phyloP scores from a whole-genome alignment of 2,888 invertebrate genomes.

The Laspeyria flexula region DNA sequence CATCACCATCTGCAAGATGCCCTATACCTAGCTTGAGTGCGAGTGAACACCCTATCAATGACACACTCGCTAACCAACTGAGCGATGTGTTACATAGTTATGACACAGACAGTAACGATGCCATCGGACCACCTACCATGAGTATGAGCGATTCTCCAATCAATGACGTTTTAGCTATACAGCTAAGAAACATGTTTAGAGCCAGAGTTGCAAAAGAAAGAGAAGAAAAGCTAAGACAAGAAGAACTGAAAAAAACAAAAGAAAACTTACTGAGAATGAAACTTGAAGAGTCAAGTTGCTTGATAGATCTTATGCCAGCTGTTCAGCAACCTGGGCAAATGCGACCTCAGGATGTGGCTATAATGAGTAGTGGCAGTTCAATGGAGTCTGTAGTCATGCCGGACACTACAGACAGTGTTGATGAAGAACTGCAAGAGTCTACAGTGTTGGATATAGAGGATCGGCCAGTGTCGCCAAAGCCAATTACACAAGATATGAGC shows the following conservation, averaged over 20 bases:
- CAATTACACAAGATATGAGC: constrained; percentile 66
- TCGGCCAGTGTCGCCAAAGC: constrained; percentile 44
- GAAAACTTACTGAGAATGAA: constrained; percentile 54
- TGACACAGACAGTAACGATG: not conserved
- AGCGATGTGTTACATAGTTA: not conserved
- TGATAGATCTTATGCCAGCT: constrained; percentile 71
- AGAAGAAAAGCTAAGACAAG: constrained; percentile 49
- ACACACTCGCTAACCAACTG: constrained; percentile 24
- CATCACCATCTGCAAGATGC: constrained; percentile 53
- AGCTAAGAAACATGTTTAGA: constrained; percentile 74
- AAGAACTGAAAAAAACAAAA: constrained; percentile 58
- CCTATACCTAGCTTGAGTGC: constrained; percentile 57
- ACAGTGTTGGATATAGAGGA: not conserved
- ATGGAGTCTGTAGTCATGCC: constrained; percentile 61
- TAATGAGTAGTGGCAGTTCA: constrained; percentile 59
- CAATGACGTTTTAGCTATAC: constrained; percentile 57
- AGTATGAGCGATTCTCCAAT: constrained; percentile 49
- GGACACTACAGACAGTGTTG: constrained; percentile 7
- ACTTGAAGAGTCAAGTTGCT: constrained; percentile 54
- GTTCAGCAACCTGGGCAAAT: constrained; percentile 49
- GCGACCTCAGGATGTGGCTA: constrained; percentile 27
- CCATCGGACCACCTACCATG: not conserved
- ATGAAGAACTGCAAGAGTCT: not conserved
- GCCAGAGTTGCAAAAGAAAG: constrained; percentile 65
- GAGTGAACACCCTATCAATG: constrained; percentile 10